These are phyloP conservation scores for Heliconius sara DNA, from an alignment of 2,888 invertebrate genomes.

Conservation along the genomic window DNA sequence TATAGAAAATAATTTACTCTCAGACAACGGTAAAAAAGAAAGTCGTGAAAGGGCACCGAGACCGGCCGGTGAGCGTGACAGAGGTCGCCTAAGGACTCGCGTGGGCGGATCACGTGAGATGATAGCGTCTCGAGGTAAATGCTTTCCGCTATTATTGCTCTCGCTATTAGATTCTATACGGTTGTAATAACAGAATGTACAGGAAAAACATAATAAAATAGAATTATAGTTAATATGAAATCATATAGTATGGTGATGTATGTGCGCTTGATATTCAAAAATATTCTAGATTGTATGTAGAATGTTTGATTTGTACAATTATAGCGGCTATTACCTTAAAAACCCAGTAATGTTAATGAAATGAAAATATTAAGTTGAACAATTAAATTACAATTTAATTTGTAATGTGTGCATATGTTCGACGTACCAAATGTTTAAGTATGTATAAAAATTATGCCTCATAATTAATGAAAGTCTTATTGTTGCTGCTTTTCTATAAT, in stretches of 20 bases:
- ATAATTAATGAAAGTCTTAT: not conserved
- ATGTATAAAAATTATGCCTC: too few species aligned
- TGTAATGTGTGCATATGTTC: too few species aligned
- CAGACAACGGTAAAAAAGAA: constrained; percentile 19
- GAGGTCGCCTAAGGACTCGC: constrained; percentile 30
- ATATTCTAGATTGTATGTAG: not conserved
- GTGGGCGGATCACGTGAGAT: constrained; percentile 36
- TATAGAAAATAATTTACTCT: constrained; percentile 1
- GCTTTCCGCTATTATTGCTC: constrained; percentile 7
- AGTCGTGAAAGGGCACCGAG: constrained; percentile 16
- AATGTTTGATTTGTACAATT: too few species aligned
- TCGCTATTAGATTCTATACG: not conserved
- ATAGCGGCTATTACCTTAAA: too few species aligned
- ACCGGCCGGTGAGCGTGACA: constrained; percentile 35
- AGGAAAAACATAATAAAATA: constrained; percentile 10
- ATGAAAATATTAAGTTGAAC: too few species aligned
- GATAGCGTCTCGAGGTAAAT: constrained; percentile 22
- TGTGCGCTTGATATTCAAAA: not conserved
- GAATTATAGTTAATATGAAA: not conserved
- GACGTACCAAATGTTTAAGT: too few species aligned
- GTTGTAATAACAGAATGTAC: constrained; percentile 2
- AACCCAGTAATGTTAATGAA: too few species aligned
- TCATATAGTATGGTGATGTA: not conserved
- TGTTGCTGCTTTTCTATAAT: not conserved
- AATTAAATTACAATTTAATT: too few species aligned